Evolutionary conservation across 2,888 invertebrate species (phyloP).

Genomic region (Anoncus sp.): DNA sequence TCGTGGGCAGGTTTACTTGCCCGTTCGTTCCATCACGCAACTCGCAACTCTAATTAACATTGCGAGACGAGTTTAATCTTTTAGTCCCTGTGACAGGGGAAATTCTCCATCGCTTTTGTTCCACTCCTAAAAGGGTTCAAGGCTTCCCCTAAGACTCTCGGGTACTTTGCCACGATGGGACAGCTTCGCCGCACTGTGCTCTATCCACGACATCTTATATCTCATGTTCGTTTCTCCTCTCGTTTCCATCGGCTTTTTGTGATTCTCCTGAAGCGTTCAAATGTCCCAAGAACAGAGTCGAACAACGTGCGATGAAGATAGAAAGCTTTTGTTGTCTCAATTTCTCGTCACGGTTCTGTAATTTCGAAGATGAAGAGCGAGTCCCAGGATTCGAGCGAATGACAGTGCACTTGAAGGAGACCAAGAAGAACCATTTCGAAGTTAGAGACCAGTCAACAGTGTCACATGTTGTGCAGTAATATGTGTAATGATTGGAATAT

Average conservation of each 20-base stretch:
- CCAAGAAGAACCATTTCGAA: too few species aligned
- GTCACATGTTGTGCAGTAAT: too few species aligned
- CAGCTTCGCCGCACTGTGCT: not conserved
- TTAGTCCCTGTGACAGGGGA: conserved; percentile 46
- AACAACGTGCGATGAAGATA: conserved; percentile 23
- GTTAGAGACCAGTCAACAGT: too few species aligned
- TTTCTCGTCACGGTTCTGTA: conserved; percentile 34
- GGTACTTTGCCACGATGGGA: conserved; percentile 1
- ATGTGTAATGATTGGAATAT: too few species aligned
- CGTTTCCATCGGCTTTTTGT: conserved; percentile 10
- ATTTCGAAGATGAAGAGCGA: conserved; percentile 57
- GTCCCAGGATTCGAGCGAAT: conserved; percentile 2
- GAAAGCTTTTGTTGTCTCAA: conserved; percentile 6
- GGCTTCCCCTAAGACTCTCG: conserved; percentile 32
- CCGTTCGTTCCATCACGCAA: conserved; percentile 41
- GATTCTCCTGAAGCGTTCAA: conserved; percentile 30
- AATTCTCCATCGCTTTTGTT: conserved; percentile 38
- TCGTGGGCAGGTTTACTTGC: conserved; percentile 27
- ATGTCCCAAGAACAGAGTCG: conserved; percentile 8
- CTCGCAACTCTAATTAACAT: conserved; percentile 63
- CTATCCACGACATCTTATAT: not conserved
- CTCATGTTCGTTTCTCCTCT: conserved; percentile 8
- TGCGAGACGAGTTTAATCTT: conserved; percentile 55
- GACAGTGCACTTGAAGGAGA: too few species aligned
- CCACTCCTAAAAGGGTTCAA: conserved; percentile 48